Conservation (phyloP, 1,140 invertebrate genomes). For the Solenopsis fugax region DNA sequence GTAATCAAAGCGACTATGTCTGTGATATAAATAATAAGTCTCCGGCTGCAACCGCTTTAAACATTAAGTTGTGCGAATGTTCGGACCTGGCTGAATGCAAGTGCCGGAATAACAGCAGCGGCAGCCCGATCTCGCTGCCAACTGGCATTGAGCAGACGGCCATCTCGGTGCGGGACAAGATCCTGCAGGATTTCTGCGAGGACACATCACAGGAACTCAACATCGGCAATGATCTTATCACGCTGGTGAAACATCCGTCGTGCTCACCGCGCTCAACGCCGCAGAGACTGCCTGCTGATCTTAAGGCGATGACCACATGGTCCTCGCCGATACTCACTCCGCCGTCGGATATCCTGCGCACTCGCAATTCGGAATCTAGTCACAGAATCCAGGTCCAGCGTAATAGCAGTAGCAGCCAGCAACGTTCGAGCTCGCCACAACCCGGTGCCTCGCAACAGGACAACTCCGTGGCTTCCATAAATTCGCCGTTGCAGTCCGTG, state of each 20-base stretch:
- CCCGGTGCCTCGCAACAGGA: conserved; percentile 82
- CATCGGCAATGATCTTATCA: conserved; percentile 84
- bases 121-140: conserved; percentile 57
- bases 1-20: conserved; percentile 82
- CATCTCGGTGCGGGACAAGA: conserved; percentile 85
- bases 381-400: conserved; percentile 71
- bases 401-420: conserved; percentile 39
- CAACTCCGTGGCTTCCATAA: conserved; percentile 79
- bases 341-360: conserved; percentile 84
- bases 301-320: conserved; percentile 78
- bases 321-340: conserved; percentile 80
- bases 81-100: conserved; percentile 77
- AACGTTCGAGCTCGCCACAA: conserved; percentile 81
- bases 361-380: conserved; percentile 84
- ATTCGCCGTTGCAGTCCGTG: conserved; percentile 82
- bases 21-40: conserved; percentile 83
- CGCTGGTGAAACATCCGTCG: conserved; percentile 84
- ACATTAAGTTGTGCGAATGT: conserved; percentile 79
- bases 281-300: conserved; percentile 83
- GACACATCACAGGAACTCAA: conserved; percentile 84
- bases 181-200: conserved; percentile 85
- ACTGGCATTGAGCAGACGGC: conserved; percentile 75
- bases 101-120: conserved; percentile 70
- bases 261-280: conserved; percentile 84
- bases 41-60: conserved; percentile 78